Conservation (phyloP, 1,140 invertebrate species). For the Heliconius hewitsoni region DNA sequence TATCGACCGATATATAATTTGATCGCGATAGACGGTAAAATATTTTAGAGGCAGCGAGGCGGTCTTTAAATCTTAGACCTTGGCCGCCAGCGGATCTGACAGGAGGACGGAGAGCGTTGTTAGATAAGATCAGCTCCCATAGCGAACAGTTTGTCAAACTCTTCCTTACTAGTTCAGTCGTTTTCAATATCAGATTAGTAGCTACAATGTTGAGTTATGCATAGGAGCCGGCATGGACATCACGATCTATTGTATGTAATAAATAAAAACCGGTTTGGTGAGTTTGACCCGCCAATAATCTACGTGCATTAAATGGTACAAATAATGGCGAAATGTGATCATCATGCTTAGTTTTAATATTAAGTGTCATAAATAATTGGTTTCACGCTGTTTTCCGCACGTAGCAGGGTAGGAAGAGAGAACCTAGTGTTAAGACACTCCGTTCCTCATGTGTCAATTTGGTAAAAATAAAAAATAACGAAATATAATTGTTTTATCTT, state of each 20-base stretch:
- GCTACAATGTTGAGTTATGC: constrained; percentile 38
- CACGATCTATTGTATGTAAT: constrained; percentile 38
- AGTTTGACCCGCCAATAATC: constrained; percentile 3
- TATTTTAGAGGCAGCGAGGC: constrained; percentile 33
- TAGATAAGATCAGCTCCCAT: constrained; percentile 38
- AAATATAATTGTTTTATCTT: too few relatives aligned
- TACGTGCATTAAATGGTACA: constrained; percentile 13
- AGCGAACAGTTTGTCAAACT: constrained; percentile 38
- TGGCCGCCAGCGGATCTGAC: constrained; percentile 33
- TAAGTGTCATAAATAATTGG: background rate
- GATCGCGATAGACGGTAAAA: constrained; percentile 27
- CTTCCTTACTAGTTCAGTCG: constrained; percentile 39
- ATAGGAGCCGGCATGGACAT: constrained; percentile 29
- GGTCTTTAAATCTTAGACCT: constrained; percentile 36
- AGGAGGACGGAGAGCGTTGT: constrained; percentile 29
- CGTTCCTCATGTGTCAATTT: too few relatives aligned
- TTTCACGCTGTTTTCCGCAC: too few relatives aligned
- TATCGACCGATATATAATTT: constrained; percentile 1
- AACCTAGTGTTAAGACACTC: too few relatives aligned
- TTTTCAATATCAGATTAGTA: constrained; percentile 41
- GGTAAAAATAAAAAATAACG: too few relatives aligned
- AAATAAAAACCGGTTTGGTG: constrained; percentile 33
- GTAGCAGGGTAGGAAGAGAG: too few relatives aligned
- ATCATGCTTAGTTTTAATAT: background rate
- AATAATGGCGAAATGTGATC: constrained; percentile 4